Evolutionary conservation across 2,113 vertebrate species (phyloP).

Genomic region (Narcine bancroftii): DNA sequence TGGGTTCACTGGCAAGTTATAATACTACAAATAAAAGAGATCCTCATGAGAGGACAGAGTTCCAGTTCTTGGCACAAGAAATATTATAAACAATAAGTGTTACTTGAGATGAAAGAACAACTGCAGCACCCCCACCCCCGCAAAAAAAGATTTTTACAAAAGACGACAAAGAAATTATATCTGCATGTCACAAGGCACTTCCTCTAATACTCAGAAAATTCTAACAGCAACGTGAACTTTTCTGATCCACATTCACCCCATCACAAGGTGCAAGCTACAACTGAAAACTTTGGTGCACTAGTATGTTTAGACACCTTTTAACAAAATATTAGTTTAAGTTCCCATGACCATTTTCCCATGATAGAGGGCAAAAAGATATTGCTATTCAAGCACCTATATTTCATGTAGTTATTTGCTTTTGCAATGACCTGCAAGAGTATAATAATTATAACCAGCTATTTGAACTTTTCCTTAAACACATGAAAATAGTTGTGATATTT

Average conservation of each 20-base stretch:
- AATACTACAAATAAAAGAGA: neutral
- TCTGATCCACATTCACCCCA: neutral
- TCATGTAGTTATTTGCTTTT: neutral
- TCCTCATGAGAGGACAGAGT: neutral
- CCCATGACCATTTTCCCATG: neutral
- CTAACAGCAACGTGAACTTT: neutral
- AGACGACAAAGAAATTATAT: neutral
- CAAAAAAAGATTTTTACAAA: neutral
- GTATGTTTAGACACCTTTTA: neutral
- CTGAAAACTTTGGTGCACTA: neutral
- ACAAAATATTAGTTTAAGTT: neutral
- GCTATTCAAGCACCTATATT: neutral
- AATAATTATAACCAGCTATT: neutral
- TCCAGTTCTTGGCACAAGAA: neutral
- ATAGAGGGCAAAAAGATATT: neutral
- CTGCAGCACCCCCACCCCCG: too few relatives aligned
- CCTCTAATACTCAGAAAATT: neutral
- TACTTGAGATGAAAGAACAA: neutral
- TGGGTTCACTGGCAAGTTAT: too few relatives aligned
- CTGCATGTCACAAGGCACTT: neutral
- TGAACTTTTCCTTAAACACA: neutral
- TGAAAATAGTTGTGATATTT: neutral
- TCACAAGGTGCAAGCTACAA: neutral
- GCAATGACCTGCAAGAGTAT: neutral
- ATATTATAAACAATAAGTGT: neutral